Conservation (phyloP, 2,888 invertebrate genomes). For the Acanthoscelides obtectus region DNA sequence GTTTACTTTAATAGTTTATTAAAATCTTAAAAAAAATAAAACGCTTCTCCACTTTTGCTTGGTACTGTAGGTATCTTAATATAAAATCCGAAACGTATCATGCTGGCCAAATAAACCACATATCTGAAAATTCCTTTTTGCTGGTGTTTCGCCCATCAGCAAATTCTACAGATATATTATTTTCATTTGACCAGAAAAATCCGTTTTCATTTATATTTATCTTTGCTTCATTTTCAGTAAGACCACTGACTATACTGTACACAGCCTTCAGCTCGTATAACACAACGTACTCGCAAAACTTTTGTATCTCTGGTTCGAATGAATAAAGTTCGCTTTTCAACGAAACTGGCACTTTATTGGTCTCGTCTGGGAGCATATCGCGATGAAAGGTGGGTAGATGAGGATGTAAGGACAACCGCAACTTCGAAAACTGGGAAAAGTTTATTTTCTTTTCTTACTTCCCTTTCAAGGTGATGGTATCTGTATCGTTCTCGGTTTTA, state of each 20-base stretch:
- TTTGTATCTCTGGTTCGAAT: not conserved
- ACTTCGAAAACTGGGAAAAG: not conserved
- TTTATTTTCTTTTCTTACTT: not conserved
- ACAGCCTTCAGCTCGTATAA: not conserved
- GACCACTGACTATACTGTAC: not conserved
- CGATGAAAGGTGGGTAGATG: not conserved
- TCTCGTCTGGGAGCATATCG: not conserved
- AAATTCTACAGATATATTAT: too few species aligned
- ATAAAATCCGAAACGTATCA: too few species aligned
- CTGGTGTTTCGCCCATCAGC: too few species aligned
- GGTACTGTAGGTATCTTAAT: too few species aligned
- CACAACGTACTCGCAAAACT: not conserved
- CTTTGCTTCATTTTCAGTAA: too few species aligned
- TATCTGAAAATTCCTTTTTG: too few species aligned
- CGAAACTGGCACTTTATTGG: not conserved
- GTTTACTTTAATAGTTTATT: too few species aligned
- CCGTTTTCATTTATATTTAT: too few species aligned
- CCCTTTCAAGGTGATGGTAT: not conserved
- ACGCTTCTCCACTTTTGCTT: too few species aligned
- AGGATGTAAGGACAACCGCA: not conserved
- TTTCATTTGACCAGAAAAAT: too few species aligned
- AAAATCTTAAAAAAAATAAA: too few species aligned
- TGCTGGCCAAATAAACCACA: too few species aligned
- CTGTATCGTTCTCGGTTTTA: not conserved
- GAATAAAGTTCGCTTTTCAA: not conserved